Percentiles rank a stretch among this genome's conserved stretches.
phyloP scores from a whole-genome alignment of 2,888 invertebrate genomes.

The Aquatica leii region DNA sequence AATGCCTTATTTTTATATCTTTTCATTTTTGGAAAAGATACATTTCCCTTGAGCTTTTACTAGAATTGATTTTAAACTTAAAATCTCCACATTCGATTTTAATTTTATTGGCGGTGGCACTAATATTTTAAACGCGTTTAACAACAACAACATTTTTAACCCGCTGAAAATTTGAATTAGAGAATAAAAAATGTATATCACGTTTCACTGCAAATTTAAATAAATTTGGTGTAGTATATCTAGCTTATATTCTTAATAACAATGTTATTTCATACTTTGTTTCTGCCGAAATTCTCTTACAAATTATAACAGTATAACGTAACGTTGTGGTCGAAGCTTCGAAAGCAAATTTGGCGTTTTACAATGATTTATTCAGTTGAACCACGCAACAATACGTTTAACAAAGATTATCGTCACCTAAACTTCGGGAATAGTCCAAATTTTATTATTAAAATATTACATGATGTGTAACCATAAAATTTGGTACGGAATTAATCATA shows the following conservation, averaged over 20 bases:
- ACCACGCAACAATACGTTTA: slow-evolving; percentile 18
- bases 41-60: slow-evolving; percentile 21
- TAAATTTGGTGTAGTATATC: slow-evolving; percentile 17
- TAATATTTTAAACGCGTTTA: slow-evolving; percentile 13
- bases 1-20: slow-evolving; percentile 27
- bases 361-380: slow-evolving; percentile 23
- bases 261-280: slow-evolving; percentile 20
- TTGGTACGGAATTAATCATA: no score
- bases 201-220: slow-evolving; percentile 4
- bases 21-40: slow-evolving; percentile 20
- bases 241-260: slow-evolving; percentile 18
- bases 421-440: no score
- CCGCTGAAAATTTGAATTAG: slow-evolving; percentile 26
- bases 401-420: not conserved
- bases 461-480: no score
- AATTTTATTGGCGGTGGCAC: not conserved
- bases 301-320: slow-evolving; percentile 6
- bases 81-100: not conserved
- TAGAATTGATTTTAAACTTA: slow-evolving; percentile 29
- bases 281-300: slow-evolving; percentile 1
- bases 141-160: slow-evolving; percentile 20
- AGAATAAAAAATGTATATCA: slow-evolving; percentile 15
- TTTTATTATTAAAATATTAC: no score
- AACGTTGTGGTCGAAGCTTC: slow-evolving; percentile 21
- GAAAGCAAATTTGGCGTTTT: slow-evolving; percentile 19